These are phyloP conservation scores for Tachycineta bicolor DNA, from an alignment of 2,113 vertebrate species.

Conservation along the genomic window DNA sequence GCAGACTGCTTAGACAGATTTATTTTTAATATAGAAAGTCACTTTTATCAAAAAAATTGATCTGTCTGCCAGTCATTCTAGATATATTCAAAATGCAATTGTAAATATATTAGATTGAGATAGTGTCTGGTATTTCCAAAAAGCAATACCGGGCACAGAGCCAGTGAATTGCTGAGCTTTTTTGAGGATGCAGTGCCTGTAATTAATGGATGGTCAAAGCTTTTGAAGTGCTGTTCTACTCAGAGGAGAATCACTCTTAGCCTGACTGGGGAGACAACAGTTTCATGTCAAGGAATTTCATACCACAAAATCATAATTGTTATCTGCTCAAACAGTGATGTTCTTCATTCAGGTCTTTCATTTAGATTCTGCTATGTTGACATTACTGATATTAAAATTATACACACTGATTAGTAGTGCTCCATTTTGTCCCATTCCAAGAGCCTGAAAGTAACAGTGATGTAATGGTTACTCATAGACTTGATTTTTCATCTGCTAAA, in stretches of 20 bases:
- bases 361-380: background rate
- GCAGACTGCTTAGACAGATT: background rate
- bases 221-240: background rate
- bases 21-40: background rate
- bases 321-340: background rate
- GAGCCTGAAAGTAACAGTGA: background rate
- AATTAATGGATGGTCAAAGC: background rate
- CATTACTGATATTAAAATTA: background rate
- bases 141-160: background rate
- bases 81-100: slow-evolving; percentile 11
- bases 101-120: slow-evolving; percentile 11
- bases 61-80: background rate
- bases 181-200: background rate
- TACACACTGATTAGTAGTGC: background rate
- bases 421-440: background rate
- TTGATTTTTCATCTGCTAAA: background rate
- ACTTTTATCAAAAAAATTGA: background rate
- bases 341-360: background rate
- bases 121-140: background rate
- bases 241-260: background rate
- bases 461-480: background rate
- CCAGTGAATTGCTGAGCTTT: background rate
- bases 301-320: background rate
- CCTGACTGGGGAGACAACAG: background rate
- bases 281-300: background rate